Base-by-base conservation (phyloP, 2,888 invertebrate genomes). In the Hanleya hanleyi region DNA sequence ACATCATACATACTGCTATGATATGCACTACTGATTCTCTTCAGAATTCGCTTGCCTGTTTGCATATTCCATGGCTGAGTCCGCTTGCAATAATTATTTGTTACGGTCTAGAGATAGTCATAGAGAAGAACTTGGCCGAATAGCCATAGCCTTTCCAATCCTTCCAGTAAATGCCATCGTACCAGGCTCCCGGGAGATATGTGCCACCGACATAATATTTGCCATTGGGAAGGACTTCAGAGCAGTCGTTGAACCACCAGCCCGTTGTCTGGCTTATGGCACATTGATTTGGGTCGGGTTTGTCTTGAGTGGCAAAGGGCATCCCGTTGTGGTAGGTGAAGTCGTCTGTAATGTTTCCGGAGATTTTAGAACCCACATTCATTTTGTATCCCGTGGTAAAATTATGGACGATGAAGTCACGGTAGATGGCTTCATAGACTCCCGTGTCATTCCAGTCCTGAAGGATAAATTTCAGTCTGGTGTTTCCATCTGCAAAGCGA, bases 181-280 rank as follows among this genome's bases (percentile, higher is more conserved):
- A 86, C 73, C 67, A 82, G 0, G 70, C 66, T 0, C 79, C 76
- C 1, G 85, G 86, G 3, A 74, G 69, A 72, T 87, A 86, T 29
- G 49, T 75, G 3, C 87, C 86, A 0, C 80, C 77, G 2, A 15
- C 7, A 75, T 88, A 87, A 74, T 87, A 87, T 15, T 75, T 51
- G 6, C 87, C 87, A 38, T 83, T 88, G 12, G 81, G 84, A 4
- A 85, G 78, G 1, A 83, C 76, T 32, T 76, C 77, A 32, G 83
- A 69, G 68, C 87, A 87, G 77, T 83, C 80, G 68, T 86, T 84
- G 78, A 82, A 87, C 87, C 86, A 87, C 87, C 87, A 87, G 1
- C 86, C 88, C 0, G 79, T 83, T n/a, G 71, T 75, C 80, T 81
- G 79, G 26, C 82, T n/a, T 9, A n/a, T 6, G 7, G 86, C 87